phyloP scores from a whole-genome alignment of 2,888 invertebrate species.

The Amphipyra berbera region DNA sequence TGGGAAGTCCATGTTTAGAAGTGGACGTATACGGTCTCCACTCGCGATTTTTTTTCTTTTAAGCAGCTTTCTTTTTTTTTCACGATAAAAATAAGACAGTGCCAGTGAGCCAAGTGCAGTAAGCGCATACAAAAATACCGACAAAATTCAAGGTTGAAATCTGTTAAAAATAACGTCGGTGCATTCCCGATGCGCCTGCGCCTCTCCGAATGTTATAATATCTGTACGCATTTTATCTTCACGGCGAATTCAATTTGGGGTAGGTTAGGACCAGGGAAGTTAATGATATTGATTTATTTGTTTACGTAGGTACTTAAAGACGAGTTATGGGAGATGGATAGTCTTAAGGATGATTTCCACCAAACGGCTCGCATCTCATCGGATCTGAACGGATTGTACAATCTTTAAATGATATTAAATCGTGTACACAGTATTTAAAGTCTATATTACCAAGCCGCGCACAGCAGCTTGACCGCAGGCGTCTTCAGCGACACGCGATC shows the following conservation, averaged over 20 bases:
- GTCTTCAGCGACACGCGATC: too few species aligned
- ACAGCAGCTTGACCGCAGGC: too few species aligned
- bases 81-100: slow-evolving; percentile 50
- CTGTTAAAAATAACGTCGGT: slow-evolving; percentile 73
- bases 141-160: slow-evolving; percentile 77
- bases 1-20: too few species aligned
- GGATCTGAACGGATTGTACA: too few species aligned
- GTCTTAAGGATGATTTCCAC: too few species aligned
- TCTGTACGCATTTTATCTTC: slow-evolving; percentile 45
- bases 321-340: neutral
- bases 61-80: slow-evolving; percentile 48
- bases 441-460: too few species aligned
- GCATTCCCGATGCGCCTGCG: slow-evolving; percentile 61
- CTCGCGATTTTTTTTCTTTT: too few species aligned
- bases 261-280: slow-evolving; percentile 26
- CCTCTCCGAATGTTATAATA: slow-evolving; percentile 38
- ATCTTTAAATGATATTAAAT: too few species aligned
- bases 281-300: neutral
- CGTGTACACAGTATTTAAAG: too few species aligned
- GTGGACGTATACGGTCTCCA: too few species aligned
- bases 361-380: too few species aligned
- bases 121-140: slow-evolving; percentile 78
- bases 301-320: neutral
- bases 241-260: slow-evolving; percentile 24
- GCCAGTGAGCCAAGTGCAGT: slow-evolving; percentile 74